These are phyloP conservation scores for Pleuronectes platessa DNA, from an alignment of 2,113 vertebrate species.

Conservation along the genomic window DNA sequence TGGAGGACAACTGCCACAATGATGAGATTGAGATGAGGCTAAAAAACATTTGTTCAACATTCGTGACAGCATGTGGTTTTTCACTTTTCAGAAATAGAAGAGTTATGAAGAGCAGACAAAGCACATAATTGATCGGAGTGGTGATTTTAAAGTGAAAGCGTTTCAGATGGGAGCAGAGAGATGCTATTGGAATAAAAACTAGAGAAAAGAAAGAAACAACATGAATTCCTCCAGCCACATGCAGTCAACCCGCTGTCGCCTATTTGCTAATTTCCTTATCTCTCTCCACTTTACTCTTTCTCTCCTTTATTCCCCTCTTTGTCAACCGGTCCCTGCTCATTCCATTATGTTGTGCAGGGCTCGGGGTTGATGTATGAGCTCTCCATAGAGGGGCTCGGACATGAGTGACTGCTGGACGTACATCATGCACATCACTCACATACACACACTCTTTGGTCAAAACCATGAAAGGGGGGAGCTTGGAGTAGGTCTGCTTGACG, in stretches of 20 bases:
- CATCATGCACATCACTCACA: constrained; percentile 69
- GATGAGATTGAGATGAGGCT: background rate
- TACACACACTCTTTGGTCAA: constrained; percentile 57
- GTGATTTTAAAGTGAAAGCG: background rate
- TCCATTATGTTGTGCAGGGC: constrained; percentile 57
- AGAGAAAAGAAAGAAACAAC: constrained; percentile 21
- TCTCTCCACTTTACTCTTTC: constrained; percentile 40
- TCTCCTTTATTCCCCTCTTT: constrained; percentile 38
- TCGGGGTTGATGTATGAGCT: constrained; percentile 66
- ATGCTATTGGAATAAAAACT: background rate
- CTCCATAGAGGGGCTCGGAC: constrained; percentile 60
- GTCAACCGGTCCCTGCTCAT: constrained; percentile 54
- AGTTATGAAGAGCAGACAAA: background rate
- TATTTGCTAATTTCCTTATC: constrained; percentile 50
- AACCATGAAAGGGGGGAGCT: constrained; percentile 59
- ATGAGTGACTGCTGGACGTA: constrained; percentile 73
- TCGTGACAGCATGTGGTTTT: background rate
- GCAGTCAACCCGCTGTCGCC: constrained; percentile 3
- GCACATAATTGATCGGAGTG: background rate
- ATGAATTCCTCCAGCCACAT: background rate
- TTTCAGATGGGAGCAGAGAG: background rate
- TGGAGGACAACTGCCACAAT: background rate
- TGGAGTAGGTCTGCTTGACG: constrained; percentile 61
- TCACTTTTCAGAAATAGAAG: constrained; percentile 4
- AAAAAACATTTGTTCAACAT: background rate